Evolutionary conservation across 2,888 invertebrate species (phyloP).

Genomic region (Conchocele bisecta): DNA sequence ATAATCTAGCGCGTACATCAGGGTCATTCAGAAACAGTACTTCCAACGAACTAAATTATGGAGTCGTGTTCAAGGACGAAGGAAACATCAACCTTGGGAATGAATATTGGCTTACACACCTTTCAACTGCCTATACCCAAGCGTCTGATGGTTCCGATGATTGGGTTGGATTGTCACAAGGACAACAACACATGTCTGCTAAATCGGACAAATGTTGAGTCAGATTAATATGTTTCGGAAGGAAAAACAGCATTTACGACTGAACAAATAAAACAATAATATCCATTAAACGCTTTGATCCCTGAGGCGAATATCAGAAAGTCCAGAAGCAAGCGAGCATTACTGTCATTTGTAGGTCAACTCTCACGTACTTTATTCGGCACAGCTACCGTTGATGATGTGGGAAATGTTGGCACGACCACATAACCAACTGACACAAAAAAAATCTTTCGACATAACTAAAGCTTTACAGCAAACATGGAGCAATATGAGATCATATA

Average conservation of each 20-base stretch:
- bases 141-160: not conserved
- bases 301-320: not conserved
- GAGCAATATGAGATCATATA: not conserved
- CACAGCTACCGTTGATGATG: conserved; percentile 1
- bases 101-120: conserved; percentile 14
- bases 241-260: conserved; percentile 1
- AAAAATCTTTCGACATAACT: not conserved
- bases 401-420: not conserved
- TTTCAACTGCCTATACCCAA: not conserved
- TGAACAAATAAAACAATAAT: conserved; percentile 2
- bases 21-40: too few relatives aligned
- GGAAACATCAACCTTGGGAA: not conserved
- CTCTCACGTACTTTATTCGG: not conserved
- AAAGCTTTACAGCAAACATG: not conserved
- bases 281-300: not conserved
- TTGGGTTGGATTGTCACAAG: not conserved
- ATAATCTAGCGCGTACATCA: too few relatives aligned
- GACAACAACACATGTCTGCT: not conserved
- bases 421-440: not conserved
- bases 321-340: not conserved
- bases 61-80: not conserved
- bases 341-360: not conserved
- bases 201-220: conserved; percentile 13
- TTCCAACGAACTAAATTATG: conserved; percentile 8
- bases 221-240: conserved; percentile 17